phyloP scores from a whole-genome alignment of 2,113 vertebrate genomes.

The Saiga tatarica region DNA sequence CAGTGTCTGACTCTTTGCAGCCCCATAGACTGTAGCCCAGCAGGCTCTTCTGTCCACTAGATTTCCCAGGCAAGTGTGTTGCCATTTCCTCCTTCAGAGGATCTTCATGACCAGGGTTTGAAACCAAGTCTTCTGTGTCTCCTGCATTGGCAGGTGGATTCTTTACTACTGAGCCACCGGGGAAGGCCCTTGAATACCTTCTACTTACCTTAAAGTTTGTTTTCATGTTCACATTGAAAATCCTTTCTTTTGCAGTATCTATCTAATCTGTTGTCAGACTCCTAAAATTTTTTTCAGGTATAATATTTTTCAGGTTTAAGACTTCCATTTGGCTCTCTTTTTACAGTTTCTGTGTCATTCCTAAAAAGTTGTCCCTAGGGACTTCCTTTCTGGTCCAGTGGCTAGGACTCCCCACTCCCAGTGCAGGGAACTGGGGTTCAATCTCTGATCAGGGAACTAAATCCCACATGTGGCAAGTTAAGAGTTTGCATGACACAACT shows the following conservation, averaged over 20 bases:
- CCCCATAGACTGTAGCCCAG: background rate
- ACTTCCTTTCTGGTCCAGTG: background rate
- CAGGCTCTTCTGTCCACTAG: background rate
- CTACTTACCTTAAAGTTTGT: background rate
- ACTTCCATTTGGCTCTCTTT: background rate
- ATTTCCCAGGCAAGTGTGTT: background rate
- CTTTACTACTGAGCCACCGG: background rate
- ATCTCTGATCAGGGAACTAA: background rate
- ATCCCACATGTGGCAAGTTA: background rate
- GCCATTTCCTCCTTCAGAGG: background rate
- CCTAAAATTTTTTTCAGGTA: background rate
- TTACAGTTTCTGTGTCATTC: background rate
- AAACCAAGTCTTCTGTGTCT: background rate
- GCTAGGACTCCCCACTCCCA: background rate
- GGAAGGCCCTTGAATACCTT: background rate
- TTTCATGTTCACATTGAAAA: background rate
- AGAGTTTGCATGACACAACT: background rate
- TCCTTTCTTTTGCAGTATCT: background rate
- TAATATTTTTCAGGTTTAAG: background rate
- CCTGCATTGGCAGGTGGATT: background rate
- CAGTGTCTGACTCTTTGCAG: background rate
- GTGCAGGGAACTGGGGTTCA: background rate
- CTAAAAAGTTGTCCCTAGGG: background rate
- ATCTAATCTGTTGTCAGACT: background rate
- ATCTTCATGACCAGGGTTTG: background rate